Evolutionary conservation across 2,888 invertebrate species (phyloP).

Genomic region (Lottia gigantea): DNA sequence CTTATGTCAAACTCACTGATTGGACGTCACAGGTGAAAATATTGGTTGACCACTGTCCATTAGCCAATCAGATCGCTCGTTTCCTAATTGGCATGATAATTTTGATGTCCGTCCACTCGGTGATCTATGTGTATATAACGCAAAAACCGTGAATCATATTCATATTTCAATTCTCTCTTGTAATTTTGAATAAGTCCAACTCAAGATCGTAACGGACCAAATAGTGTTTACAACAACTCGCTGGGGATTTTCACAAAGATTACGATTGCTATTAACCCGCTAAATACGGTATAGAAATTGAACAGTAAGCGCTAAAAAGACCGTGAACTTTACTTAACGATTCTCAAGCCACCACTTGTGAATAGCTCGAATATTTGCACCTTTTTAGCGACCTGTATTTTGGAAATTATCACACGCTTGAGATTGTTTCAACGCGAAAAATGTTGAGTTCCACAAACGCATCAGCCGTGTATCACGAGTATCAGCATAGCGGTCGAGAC

Average conservation of each 20-base stretch:
- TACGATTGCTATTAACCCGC: no score
- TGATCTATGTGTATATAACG: no score
- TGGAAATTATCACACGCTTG: not conserved
- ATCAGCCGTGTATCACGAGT: not conserved
- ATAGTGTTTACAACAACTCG: no score
- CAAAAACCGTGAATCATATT: no score
- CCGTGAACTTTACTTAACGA: not conserved
- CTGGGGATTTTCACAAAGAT: no score
- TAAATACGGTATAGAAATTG: not conserved
- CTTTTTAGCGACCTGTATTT: slow-evolving; percentile 2
- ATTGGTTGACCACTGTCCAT: not conserved
- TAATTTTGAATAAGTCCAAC: not conserved
- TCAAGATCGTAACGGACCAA: not conserved
- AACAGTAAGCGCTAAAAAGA: not conserved
- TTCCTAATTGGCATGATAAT: slow-evolving; percentile 3
- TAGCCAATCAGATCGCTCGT: not conserved
- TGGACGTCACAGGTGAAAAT: not conserved
- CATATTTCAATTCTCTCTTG: not conserved
- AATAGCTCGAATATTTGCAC: not conserved
- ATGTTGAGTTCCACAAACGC: not conserved
- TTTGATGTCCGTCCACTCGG: not conserved
- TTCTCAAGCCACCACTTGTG: not conserved
- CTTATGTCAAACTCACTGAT: not conserved
- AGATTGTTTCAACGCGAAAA: not conserved
- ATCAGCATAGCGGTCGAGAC: not conserved